Conservation (phyloP, 2,113 vertebrate species). For the Ginglymostoma cirratum region DNA sequence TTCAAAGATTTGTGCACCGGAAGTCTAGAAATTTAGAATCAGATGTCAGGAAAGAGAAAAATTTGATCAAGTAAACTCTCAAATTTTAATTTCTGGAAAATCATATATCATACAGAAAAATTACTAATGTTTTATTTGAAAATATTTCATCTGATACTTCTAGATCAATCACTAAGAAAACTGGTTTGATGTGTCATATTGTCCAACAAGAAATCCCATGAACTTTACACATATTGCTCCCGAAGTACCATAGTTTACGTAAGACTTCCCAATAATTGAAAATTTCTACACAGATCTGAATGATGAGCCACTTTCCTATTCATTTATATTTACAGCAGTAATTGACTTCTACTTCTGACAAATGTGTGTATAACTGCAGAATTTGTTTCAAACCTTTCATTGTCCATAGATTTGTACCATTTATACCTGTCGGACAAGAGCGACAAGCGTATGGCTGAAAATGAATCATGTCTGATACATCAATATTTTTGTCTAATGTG, state of each 20-base stretch:
- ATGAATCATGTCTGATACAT: not conserved
- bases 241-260: not conserved
- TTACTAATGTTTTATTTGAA: not conserved
- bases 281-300: not conserved
- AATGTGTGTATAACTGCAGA: not conserved
- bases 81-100: slow-evolving; percentile 13
- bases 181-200: not conserved
- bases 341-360: not conserved
- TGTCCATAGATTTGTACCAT: not conserved
- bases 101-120: not conserved
- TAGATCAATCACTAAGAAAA: not conserved
- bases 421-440: not conserved
- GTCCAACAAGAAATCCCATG: not conserved
- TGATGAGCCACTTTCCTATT: not conserved
- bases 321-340: too few species aligned
- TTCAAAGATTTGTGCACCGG: not conserved
- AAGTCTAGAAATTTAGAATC: not conserved
- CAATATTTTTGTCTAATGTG: not conserved
- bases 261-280: not conserved
- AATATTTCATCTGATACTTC: not conserved
- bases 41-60: not conserved
- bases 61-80: not conserved
- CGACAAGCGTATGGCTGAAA: not conserved
- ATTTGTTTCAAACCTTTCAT: not conserved
- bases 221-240: not conserved